Evolutionary conservation across 1,140 invertebrate species (phyloP).

Genomic region (Dysdera silvatica): DNA sequence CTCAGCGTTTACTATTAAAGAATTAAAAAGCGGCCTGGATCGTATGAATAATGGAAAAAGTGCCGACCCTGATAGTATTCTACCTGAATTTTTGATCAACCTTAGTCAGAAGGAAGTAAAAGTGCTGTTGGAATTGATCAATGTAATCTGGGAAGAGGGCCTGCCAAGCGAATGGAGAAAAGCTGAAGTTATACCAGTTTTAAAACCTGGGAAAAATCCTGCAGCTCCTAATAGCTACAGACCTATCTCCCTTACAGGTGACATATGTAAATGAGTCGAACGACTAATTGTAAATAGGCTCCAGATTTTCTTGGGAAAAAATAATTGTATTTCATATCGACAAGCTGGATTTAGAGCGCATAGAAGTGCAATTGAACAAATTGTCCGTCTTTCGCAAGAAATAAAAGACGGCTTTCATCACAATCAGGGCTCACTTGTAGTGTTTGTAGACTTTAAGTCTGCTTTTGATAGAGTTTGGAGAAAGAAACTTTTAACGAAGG

Average conservation of each 20-base stretch:
- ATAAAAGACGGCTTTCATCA: background rate
- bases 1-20: too few relatives aligned
- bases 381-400: background rate
- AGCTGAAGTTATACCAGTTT: background rate
- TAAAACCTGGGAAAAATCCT: background rate
- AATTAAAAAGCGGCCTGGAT: too few relatives aligned
- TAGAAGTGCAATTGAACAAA: background rate
- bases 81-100: background rate
- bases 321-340: background rate
- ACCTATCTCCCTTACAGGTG: background rate
- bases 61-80: background rate
- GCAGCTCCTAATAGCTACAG: background rate
- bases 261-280: background rate
- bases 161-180: background rate
- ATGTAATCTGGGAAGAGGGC: background rate
- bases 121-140: background rate
- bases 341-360: background rate
- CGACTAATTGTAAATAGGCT: conserved; percentile 4
- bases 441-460: background rate
- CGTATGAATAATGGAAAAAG: too few relatives aligned
- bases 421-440: background rate
- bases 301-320: background rate
- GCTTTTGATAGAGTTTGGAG: background rate
- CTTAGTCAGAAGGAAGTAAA: background rate
- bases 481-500: background rate